Conservation (phyloP, 1,140 invertebrate genomes). For the Bombyx mandarina region DNA sequence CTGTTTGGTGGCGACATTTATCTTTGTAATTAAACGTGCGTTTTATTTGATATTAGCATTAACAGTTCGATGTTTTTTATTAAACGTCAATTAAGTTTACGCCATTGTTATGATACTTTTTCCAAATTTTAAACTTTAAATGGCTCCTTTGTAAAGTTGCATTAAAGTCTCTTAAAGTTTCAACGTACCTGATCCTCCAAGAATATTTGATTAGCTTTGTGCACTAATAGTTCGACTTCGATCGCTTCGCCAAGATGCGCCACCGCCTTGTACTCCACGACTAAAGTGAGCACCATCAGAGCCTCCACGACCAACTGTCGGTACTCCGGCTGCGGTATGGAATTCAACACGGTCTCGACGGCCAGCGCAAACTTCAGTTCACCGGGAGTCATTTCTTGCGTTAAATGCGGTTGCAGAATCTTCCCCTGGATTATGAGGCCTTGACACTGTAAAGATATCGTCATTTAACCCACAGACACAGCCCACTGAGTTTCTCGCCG, state of each 20-base stretch:
- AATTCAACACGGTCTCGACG: slow-evolving; percentile 97
- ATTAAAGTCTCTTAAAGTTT: too few species aligned
- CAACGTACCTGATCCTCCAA: slow-evolving; percentile 91
- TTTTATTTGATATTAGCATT: too few species aligned
- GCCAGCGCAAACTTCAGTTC: slow-evolving; percentile 98
- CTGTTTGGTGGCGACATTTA: too few species aligned
- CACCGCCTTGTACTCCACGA: slow-evolving; percentile 90
- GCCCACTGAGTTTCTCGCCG: too few species aligned
- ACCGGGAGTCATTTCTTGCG: slow-evolving; percentile 98
- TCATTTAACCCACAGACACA: too few species aligned
- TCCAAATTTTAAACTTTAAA: too few species aligned
- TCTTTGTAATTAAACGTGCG: too few species aligned
- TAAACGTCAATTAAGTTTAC: too few species aligned
- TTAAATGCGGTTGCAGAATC: slow-evolving; percentile 90
- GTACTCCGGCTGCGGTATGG: slow-evolving; percentile 98
- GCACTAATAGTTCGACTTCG: slow-evolving; percentile 92
- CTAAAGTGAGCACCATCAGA: slow-evolving; percentile 93
- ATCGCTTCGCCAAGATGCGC: slow-evolving; percentile 85
- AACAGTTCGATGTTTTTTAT: too few species aligned
- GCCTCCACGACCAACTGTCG: slow-evolving; percentile 98
- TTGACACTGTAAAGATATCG: slow-evolving; percentile 80
- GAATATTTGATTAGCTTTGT: slow-evolving; percentile 95
- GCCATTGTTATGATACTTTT: too few species aligned
- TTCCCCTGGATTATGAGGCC: slow-evolving; percentile 92
- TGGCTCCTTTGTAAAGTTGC: too few species aligned